These are phyloP conservation scores for Rhabdophis nuchalis DNA, from an alignment of 2,797 vertebrate genomes.

Conservation along the genomic window DNA sequence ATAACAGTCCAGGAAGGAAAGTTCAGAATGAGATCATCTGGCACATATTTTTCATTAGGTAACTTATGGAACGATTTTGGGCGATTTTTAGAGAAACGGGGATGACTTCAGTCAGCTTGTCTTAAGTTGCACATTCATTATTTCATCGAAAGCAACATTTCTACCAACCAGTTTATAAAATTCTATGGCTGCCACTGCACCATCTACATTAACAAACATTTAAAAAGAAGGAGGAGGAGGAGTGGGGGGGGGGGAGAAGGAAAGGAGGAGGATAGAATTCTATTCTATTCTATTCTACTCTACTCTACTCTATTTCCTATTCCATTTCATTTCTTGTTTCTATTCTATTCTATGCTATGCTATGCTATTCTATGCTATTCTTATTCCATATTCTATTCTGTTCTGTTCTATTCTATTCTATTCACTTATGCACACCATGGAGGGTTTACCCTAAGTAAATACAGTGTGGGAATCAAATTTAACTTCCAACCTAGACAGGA, in stretches of 20 bases:
- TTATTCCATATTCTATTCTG: no score
- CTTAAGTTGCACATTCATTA: not conserved
- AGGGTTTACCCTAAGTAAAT: not conserved
- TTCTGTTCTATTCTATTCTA: no score
- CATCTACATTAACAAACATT: not conserved
- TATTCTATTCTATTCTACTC: no score
- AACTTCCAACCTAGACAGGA: not conserved
- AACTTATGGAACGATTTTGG: not conserved
- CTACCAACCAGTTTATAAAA: not conserved
- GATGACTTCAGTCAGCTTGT: not conserved
- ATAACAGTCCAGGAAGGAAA: not conserved
- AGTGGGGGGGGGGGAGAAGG: no score
- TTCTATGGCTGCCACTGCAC: not conserved
- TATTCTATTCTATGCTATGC: no score
- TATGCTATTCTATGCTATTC: no score
- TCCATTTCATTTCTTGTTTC: no score
- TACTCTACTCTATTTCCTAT: no score
- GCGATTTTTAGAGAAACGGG: conserved; percentile 1
- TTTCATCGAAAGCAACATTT: not conserved
- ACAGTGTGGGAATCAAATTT: not conserved
- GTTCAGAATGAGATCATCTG: not conserved
- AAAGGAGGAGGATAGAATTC: no score
- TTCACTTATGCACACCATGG: no score
- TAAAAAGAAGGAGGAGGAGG: not conserved
- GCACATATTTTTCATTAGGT: not conserved